Conservation (phyloP, 2,113 vertebrate species). For the Cynocephalus volans region DNA sequence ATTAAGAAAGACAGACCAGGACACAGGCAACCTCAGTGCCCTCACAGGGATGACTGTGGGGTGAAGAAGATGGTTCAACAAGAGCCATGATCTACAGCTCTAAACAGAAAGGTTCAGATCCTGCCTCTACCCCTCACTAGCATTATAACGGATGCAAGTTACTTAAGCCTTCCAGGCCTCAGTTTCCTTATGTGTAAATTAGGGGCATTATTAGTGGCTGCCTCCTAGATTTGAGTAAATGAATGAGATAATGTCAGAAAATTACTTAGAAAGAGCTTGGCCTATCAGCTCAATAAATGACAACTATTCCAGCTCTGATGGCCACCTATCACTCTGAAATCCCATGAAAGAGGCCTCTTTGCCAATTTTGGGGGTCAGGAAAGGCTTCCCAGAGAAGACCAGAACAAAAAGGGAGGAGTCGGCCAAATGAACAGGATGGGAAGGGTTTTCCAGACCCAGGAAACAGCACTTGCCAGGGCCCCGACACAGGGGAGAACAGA, state of each 20-base stretch:
- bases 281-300: not conserved
- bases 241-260: not conserved
- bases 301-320: not conserved
- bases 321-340: not conserved
- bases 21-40: too few species aligned
- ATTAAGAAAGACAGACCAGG: not conserved
- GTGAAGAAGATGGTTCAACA: not conserved
- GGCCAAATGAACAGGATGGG: not conserved
- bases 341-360: too few species aligned
- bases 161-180: not conserved
- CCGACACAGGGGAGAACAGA: not conserved
- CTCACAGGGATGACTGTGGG: not conserved
- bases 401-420: not conserved
- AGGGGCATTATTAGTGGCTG: not conserved
- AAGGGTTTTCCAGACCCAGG: not conserved
- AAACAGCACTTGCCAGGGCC: not conserved
- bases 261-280: not conserved
- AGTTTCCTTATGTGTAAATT: not conserved
- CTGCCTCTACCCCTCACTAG: not conserved
- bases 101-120: not conserved
- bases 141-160: not conserved
- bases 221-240: not conserved
- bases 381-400: not conserved
- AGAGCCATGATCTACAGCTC: too few species aligned
- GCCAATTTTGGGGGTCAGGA: not conserved